Conservation (phyloP, 1,140 invertebrate species). For the Heterodera schachtii region DNA sequence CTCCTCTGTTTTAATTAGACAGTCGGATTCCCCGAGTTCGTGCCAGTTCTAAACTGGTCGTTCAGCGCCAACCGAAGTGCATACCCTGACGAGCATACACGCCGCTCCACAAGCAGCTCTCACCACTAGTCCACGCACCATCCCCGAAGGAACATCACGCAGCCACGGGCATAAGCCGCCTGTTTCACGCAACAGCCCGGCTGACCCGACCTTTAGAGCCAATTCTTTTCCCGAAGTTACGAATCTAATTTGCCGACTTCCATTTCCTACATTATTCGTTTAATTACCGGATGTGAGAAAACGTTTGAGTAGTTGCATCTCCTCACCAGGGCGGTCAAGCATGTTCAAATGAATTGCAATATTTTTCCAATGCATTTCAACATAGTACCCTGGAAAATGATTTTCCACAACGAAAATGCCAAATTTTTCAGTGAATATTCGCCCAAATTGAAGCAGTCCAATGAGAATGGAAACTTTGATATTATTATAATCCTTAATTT, state of each 20-base stretch:
- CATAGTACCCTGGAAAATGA: too few species aligned
- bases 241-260: conserved; percentile 80
- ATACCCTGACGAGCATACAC: conserved; percentile 12
- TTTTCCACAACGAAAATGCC: too few species aligned
- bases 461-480: too few species aligned
- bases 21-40: conserved; percentile 79
- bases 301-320: too few species aligned
- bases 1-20: conserved; percentile 80
- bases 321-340: too few species aligned
- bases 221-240: conserved; percentile 73
- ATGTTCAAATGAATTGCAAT: too few species aligned
- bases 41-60: conserved; percentile 79
- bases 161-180: conserved; percentile 46
- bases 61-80: conserved; percentile 69
- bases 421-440: too few species aligned
- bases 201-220: conserved; percentile 74
- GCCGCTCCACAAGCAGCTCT: conserved; percentile 55
- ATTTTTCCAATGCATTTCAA: too few species aligned
- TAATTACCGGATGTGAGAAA: conserved; percentile 84
- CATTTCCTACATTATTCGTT: conserved; percentile 86
- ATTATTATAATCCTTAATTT: too few species aligned
- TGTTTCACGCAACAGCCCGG: conserved; percentile 69
- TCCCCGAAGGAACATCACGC: conserved; percentile 58
- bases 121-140: conserved; percentile 58
- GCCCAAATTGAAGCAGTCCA: too few species aligned